Base-by-base conservation (phyloP, 37 sponge, comb jelly and placozoan genomes). In the Halichondria panicea region DNA sequence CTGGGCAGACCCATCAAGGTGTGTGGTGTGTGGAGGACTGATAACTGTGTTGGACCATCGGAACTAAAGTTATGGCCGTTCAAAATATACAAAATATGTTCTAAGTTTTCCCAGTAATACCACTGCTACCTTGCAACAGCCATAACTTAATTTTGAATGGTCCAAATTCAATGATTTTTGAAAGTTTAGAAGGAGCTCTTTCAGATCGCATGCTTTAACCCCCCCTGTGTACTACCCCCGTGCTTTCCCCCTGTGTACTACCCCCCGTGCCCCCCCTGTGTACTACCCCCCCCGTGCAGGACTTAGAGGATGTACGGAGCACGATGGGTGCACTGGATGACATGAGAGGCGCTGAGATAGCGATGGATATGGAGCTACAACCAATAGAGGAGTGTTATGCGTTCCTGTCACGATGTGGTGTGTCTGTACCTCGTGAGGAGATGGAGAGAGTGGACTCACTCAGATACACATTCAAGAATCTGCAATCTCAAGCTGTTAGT, bases 331-430 rank as follows among this genome's bases (percentile, higher is more conserved):
- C 86, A 24, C 75, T 97, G 53, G 78, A 81, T 59, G 84, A 91
- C 61, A 84, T 97, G 65, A 63, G 95, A 31, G 81, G 72, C n/a
- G 68, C 66, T 13, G 92, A 94, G 71, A 94, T 97, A 32, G 78
- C 78, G 67, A 88, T 96, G 56, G 97, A 96, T 78, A 85, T 89
- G 91, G 89, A 84, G 56, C 76, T 96, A 3, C 45, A 65, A 3
- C 94, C 91, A 11, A 84, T 96, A 34, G 97, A 96, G 80, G 98
- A 97, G 68, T 91, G 87, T 21, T 97, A 94, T 72, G 87, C 85
- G 1, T 82, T 97, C 60, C 88, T 97, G 44, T 86, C 88, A 53
- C 72, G 78, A 55, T 88, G 83, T 79, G 82, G 88, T 18, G 72
- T 97, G 36, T 69, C 92, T 64, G 87, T 94, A 0, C 64, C 84